phyloP scores from a whole-genome alignment of 2,888 invertebrate species.

The Metallyticus violacea region DNA sequence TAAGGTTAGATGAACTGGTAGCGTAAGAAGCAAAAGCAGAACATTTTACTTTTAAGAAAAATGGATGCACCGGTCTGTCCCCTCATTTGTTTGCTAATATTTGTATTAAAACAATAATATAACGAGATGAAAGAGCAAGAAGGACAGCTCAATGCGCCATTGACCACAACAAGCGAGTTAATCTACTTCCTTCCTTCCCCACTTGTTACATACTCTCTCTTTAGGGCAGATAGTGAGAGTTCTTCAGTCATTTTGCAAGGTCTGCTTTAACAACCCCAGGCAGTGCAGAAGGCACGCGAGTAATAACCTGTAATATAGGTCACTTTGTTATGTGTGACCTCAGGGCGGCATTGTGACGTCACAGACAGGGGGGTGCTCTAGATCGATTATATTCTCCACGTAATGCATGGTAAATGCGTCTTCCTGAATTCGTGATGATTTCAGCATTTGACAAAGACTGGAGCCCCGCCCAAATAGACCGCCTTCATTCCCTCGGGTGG shows the following conservation, averaged over 20 bases:
- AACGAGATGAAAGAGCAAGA: no score
- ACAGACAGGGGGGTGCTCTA: neutral
- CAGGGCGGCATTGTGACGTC: neutral
- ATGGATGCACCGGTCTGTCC: no score
- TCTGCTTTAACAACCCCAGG: neutral
- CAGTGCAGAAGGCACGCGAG: neutral
- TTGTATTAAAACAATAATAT: no score
- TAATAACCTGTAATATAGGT: slow-evolving; percentile 11
- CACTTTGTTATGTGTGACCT: neutral
- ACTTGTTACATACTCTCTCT: no score
- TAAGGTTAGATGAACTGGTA: no score
- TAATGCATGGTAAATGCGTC: neutral
- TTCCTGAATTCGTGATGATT: neutral
- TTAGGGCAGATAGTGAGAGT: no score
- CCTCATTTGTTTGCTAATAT: no score
- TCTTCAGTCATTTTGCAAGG: neutral
- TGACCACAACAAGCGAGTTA: no score
- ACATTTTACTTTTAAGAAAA: no score
- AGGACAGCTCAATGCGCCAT: no score
- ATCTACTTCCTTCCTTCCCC: no score
- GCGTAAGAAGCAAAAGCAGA: no score
- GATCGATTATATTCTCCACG: neutral
- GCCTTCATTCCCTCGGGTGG: neutral
- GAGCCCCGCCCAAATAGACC: neutral
- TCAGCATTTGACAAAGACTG: neutral